Base-by-base conservation (phyloP, 64 coral and sea anemone genomes). In the Astreopora myriophthalma region DNA sequence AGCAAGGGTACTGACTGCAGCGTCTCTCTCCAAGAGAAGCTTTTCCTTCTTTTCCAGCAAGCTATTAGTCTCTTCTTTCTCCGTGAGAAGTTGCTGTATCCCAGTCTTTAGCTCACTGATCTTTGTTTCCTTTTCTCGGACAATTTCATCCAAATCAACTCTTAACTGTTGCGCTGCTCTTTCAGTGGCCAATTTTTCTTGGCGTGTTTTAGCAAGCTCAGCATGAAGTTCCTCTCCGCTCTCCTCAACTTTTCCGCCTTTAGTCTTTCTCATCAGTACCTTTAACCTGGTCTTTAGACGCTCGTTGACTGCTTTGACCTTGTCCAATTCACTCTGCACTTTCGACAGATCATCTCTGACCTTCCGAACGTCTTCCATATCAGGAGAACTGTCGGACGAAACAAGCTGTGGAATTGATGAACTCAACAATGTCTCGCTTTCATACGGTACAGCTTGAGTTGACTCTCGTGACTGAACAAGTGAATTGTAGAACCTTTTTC, bases 151-250 rank as follows among this genome's bases (percentile, higher is more conserved):
- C 82, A 97, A 85, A 60, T 97, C 92, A n/a, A 67, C 22, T 39
- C 92, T 93, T 80, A 97, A 58, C 29, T 94, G 91, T 28, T 93
- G 87, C 8, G 86, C 44, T 27, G 86, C 67, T 39, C 72, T 72
- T 91, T 97, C 95, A 51, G 76, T 71, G 24, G 93, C 76, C 22
- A 66, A 82, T 96, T 96, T 96, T n/a, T 93, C 91, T 77, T 64
- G 62, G 52, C 85, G 80, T 35, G 88, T 33, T 29, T 80, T 89
- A 52, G 89, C 62, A 0, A 87, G 74, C 69, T 96, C 95, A 25
- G 49, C 77, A 8, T 14, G n/a, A 34, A 96, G 46, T 13, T 68
- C 68, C 7, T 48, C 4, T 3, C 38, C 9, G 17, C 46, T 78
- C 44, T 69, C 79, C 32, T 86, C 88, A 16, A 10, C 8, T 25